These are phyloP conservation scores for Hylaeus anthracinus DNA, from an alignment of 1,140 invertebrate species.

Conservation along the genomic window DNA sequence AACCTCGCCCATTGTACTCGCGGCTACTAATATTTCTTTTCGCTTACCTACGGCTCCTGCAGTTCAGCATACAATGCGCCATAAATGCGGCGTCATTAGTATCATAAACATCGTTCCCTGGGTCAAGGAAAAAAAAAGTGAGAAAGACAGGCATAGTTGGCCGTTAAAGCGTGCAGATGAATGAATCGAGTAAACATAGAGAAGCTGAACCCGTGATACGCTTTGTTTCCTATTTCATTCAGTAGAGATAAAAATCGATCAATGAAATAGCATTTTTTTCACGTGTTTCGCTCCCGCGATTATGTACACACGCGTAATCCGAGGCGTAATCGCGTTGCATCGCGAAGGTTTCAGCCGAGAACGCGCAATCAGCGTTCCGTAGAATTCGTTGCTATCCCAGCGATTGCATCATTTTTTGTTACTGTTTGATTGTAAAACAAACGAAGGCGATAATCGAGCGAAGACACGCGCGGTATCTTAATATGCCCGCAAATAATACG, in stretches of 20 bases:
- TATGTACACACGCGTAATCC: not conserved
- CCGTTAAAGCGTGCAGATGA: not conserved
- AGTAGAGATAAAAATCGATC: not conserved
- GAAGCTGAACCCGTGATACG: not conserved
- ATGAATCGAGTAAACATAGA: not conserved
- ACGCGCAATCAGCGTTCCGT: not conserved
- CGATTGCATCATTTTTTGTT: too few species aligned
- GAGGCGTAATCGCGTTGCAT: not conserved
- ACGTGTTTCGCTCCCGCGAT: not conserved
- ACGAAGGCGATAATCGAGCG: slow-evolving; percentile 53
- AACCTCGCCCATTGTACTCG: not conserved
- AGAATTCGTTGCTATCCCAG: not conserved
- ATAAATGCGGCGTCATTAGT: not conserved
- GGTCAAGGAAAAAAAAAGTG: not conserved
- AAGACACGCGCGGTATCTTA: slow-evolving; percentile 63
- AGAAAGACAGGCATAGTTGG: not conserved
- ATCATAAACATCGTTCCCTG: not conserved
- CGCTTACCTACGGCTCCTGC: not conserved
- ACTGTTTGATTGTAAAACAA: slow-evolving; percentile 45
- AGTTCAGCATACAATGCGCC: not conserved
- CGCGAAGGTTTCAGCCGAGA: too few species aligned
- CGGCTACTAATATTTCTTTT: not conserved
- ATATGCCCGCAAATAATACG: slow-evolving; percentile 56
- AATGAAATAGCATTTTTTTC: not conserved
- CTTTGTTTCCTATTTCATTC: not conserved